Conservation (phyloP, 2,888 invertebrate genomes). For the Ochlodes sylvanus region DNA sequence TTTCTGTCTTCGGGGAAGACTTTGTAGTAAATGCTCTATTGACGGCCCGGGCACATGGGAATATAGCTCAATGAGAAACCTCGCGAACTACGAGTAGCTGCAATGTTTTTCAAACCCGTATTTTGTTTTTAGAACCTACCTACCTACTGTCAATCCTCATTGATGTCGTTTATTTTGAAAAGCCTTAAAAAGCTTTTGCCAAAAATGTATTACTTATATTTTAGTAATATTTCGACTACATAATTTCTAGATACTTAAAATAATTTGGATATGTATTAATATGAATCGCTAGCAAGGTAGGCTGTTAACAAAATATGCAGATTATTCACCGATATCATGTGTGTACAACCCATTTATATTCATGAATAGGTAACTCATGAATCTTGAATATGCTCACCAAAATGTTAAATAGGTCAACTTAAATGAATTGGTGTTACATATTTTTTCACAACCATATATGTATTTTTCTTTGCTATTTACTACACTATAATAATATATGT, state of each 20-base stretch:
- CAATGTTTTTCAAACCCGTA: not conserved
- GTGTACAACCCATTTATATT: conserved; percentile 19
- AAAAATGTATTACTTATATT: too few relatives aligned
- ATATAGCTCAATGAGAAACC: conserved; percentile 1
- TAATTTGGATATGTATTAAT: conserved; percentile 9
- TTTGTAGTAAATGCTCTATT: not conserved
- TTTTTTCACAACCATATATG: not conserved
- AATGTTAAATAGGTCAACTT: conserved; percentile 5
- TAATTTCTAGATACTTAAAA: not conserved
- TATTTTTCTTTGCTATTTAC: not conserved
- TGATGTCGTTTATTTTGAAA: not conserved
- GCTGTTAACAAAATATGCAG: conserved; percentile 7
- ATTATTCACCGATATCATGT: conserved; percentile 10
- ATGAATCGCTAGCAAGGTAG: not conserved
- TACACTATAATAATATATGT: not conserved
- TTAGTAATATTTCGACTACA: not conserved
- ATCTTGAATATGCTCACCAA: conserved; percentile 1
- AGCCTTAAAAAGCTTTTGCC: too few relatives aligned
- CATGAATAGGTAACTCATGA: conserved; percentile 20
- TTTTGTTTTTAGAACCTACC: not conserved
- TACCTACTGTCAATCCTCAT: not conserved
- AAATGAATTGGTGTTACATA: not conserved
- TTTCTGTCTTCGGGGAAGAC: conserved; percentile 3
- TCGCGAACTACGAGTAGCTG: conserved; percentile 4
- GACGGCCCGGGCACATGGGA: not conserved